phyloP scores from a whole-genome alignment of 1,140 invertebrate species.

The Melipona quadrifasciata region DNA sequence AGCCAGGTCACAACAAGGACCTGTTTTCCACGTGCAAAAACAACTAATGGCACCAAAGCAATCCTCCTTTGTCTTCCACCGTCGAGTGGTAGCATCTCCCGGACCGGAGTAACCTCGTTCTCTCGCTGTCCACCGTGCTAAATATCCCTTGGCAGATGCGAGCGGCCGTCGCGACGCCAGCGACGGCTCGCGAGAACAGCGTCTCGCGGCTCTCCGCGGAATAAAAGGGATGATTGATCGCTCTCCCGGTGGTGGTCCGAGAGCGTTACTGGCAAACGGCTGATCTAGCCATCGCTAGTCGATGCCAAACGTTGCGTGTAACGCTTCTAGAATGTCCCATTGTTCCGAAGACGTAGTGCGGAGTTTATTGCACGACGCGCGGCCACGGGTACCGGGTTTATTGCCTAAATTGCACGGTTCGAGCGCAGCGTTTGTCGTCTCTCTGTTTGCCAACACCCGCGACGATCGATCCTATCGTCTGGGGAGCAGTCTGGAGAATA shows the following conservation, averaged over 20 bases:
- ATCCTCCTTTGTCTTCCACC: not conserved
- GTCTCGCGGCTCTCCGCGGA: conserved; percentile 43
- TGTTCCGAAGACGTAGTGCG: conserved; percentile 60
- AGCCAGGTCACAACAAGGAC: not conserved
- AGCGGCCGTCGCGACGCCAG: conserved; percentile 52
- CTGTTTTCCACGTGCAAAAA: not conserved
- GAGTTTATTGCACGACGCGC: conserved; percentile 58
- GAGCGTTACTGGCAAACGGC: conserved; percentile 56
- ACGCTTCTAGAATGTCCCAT: conserved; percentile 63
- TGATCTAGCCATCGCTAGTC: conserved; percentile 31
- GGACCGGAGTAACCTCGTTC: not conserved
- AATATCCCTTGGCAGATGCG: conserved; percentile 60
- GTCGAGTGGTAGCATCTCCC: not conserved
- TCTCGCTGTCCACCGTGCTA: conserved; percentile 30
- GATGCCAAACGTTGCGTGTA: conserved; percentile 60
- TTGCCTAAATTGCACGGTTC: conserved; percentile 40
- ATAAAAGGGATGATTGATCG: conserved; percentile 63
- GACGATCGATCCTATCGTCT: conserved; percentile 32
- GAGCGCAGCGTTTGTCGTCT: not conserved
- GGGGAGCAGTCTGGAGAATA: too few species aligned
- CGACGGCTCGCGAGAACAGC: conserved; percentile 40
- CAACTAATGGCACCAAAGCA: not conserved
- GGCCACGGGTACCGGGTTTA: conserved; percentile 40
- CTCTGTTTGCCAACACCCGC: not conserved
- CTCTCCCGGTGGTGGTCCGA: conserved; percentile 20